Percentiles rank a stretch among this genome's conserved stretches.
These are phyloP conservation scores for Channallabes apus DNA, from an alignment of 2,797 vertebrate species.

Conservation along the genomic window DNA sequence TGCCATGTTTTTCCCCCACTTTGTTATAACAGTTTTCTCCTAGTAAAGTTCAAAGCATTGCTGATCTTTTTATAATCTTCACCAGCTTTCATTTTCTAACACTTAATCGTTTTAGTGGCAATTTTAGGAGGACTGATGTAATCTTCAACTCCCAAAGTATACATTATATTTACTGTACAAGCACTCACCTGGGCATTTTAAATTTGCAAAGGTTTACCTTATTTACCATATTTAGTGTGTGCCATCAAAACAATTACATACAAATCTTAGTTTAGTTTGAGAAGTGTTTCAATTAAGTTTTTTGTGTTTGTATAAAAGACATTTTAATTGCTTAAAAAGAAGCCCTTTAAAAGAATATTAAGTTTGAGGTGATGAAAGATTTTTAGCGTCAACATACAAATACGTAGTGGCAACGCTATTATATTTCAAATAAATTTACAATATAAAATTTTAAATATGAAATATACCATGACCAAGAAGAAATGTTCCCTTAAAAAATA, in stretches of 20 bases:
- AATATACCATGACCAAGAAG: too few species aligned
- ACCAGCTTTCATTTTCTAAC: neutral
- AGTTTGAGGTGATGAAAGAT: too few species aligned
- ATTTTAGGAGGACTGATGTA: neutral
- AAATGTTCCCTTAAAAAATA: too few species aligned
- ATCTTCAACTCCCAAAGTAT: neutral
- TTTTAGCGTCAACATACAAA: too few species aligned
- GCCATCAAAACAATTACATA: neutral
- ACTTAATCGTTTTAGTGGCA: neutral
- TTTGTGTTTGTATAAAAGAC: too few species aligned
- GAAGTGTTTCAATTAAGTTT: too few species aligned
- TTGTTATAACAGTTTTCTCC: constrained; percentile 1
- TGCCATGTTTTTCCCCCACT: neutral
- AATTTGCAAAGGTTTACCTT: neutral
- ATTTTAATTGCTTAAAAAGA: too few species aligned
- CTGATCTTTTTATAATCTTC: neutral
- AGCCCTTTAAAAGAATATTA: too few species aligned
- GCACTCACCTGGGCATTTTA: neutral
- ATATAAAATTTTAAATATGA: too few species aligned
- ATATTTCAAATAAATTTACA: too few species aligned
- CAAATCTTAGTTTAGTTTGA: too few species aligned
- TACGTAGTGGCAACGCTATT: too few species aligned
- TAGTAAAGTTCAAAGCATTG: neutral
- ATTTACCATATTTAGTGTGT: neutral
- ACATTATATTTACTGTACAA: neutral